Base-by-base conservation (phyloP, 2,797 vertebrate genomes). In the Chelmon rostratus region DNA sequence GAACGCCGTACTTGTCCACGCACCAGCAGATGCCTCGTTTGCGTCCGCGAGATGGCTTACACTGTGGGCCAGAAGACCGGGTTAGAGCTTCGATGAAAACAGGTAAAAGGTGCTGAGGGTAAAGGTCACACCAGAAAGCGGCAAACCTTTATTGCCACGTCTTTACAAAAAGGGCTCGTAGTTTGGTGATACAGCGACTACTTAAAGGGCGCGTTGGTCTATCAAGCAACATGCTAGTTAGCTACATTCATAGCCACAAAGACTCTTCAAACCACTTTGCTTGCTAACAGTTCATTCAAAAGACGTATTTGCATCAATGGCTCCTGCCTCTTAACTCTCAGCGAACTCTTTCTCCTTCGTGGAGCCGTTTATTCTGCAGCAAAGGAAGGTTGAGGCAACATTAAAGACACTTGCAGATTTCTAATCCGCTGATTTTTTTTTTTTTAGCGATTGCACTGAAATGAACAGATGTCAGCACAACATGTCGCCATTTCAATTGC, bases 11-110 rank as follows among this genome's bases (percentile, higher is more conserved):
- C 92, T 98, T 99, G 92, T 99, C 98, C 94, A 99, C 98, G 0
- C 98, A 99, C 98, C 98, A 99, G 95, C 98, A 99, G 92, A 99
- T 95, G 52, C 98, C 98, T 76, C 98, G 96, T 77, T 99, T 98
- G 85, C 97, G 97, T 68, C 98, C 98, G 8, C 97, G 97, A 73
- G 98, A 99, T 18, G 98, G 97, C 81, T 99, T 99, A 95, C 98
- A 99, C 98, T 99, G 93, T 12, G 69, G 89, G 25, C 1, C 3
- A 53, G 12, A 78, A 64, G 63, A 79, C 1, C 53, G 38, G 9
- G 23, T 58, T 9, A 13, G 49, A 25, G 23, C 18, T 44, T 42
- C 28, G 15, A 42, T 9, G 16, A 46, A 40, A 25, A 50, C 2
- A 2, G 4, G n/a, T 53, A 50, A 44, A 67, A 71, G 2, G 19